phyloP scores from a whole-genome alignment of 2,113 vertebrate genomes.

The Martes martes region DNA sequence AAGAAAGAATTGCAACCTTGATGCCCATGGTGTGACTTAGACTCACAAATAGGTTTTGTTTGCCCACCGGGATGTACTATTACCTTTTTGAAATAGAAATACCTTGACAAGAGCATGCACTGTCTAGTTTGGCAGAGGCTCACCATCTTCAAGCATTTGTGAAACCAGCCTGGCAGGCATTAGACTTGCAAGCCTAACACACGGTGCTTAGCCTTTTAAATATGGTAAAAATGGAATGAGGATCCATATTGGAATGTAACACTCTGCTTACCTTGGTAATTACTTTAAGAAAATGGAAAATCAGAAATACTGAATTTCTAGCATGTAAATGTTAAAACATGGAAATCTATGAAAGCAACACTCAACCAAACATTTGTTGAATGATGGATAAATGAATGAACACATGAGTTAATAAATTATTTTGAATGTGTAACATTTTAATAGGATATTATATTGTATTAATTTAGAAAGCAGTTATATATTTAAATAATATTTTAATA shows the following conservation, averaged over 20 bases:
- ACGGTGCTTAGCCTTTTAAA: neutral
- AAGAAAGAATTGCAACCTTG: neutral
- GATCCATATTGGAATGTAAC: neutral
- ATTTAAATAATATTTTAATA: conserved; percentile 32
- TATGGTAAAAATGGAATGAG: neutral
- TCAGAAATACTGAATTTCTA: neutral
- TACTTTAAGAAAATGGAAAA: neutral
- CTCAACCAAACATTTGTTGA: neutral
- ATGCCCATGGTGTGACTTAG: neutral
- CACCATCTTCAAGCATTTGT: neutral
- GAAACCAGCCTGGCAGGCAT: neutral
- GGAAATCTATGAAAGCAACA: neutral
- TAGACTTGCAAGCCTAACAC: neutral
- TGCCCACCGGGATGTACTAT: neutral
- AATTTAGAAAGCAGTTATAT: neutral
- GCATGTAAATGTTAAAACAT: neutral
- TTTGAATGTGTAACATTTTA: neutral
- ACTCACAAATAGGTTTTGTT: neutral
- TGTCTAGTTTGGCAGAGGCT: neutral
- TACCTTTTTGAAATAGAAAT: conserved; percentile 17
- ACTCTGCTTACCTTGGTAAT: neutral
- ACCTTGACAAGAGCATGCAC: neutral
- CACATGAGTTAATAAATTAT: neutral
- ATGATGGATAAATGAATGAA: neutral
- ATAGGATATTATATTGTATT: neutral